Percentiles rank a stretch among this genome's conserved stretches.
Evolutionary conservation across 2,888 invertebrate species (phyloP).

Genomic region (Clitarchus hookeri): DNA sequence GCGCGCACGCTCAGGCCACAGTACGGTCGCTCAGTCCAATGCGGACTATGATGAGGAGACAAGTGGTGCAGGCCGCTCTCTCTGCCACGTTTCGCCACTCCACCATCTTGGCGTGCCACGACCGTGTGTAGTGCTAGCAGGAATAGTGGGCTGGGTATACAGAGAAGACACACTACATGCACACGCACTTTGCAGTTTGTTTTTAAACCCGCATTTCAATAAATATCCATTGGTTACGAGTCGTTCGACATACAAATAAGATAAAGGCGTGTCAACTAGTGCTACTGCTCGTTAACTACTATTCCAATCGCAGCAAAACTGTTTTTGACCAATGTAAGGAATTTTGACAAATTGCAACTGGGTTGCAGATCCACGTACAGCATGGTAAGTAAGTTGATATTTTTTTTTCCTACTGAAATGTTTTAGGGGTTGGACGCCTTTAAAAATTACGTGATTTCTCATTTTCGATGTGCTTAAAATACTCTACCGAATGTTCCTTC

Average conservation of each 20-base stretch:
- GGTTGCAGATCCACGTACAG: background rate
- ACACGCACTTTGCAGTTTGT: no score
- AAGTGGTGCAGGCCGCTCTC: background rate
- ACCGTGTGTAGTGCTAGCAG: background rate
- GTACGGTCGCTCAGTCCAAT: constrained; percentile 24
- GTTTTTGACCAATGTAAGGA: no score
- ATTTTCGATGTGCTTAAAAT: background rate
- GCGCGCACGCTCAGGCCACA: constrained; percentile 34
- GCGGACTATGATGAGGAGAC: constrained; percentile 29
- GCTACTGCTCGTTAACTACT: no score
- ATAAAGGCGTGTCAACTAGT: no score
- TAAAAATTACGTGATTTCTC: background rate
- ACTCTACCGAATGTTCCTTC: background rate
- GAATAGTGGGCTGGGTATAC: background rate
- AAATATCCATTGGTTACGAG: no score
- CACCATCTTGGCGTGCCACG: background rate
- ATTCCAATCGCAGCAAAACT: no score
- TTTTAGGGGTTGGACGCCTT: background rate
- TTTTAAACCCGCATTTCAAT: no score
- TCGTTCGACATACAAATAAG: no score
- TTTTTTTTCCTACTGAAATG: background rate
- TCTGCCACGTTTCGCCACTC: background rate
- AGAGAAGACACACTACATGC: no score
- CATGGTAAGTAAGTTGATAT: background rate
- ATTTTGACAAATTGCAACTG: background rate